Evolutionary conservation across 1,140 invertebrate genomes (phyloP).

Genomic region (Pentalonia nigronervosa): DNA sequence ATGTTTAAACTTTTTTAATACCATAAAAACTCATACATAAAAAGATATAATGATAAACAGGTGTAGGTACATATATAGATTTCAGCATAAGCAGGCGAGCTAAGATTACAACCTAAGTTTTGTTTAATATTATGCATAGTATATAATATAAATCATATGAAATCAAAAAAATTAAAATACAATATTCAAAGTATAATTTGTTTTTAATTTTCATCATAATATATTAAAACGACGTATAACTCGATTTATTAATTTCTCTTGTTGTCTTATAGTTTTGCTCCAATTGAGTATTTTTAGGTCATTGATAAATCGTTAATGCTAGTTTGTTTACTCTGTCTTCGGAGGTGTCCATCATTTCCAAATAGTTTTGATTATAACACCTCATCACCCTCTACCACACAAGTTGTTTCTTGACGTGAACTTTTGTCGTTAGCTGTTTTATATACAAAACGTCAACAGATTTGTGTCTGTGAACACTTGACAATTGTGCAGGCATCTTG

Average conservation of each 20-base stretch:
- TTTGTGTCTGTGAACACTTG: background rate
- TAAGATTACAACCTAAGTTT: background rate
- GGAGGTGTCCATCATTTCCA: background rate
- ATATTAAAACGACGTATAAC: background rate
- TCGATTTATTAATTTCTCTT: background rate
- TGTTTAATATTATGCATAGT: background rate
- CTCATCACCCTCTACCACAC: too few species aligned
- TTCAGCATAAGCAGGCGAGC: background rate
- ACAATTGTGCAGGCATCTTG: background rate
- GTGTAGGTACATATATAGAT: too few species aligned
- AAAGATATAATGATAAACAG: too few species aligned
- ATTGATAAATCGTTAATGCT: slow-evolving; percentile 12
- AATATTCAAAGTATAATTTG: background rate
- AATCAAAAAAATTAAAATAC: background rate
- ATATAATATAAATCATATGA: background rate
- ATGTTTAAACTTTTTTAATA: background rate
- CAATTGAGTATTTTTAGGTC: background rate
- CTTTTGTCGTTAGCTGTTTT: background rate
- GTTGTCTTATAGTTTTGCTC: background rate
- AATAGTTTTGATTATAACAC: background rate
- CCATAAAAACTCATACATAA: background rate
- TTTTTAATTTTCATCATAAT: background rate
- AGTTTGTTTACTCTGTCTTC: background rate
- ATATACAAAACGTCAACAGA: slow-evolving; percentile 29
- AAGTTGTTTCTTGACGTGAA: background rate